phyloP scores from a whole-genome alignment of 2,113 vertebrate species.

The Ornithorhynchus anatinus region DNA sequence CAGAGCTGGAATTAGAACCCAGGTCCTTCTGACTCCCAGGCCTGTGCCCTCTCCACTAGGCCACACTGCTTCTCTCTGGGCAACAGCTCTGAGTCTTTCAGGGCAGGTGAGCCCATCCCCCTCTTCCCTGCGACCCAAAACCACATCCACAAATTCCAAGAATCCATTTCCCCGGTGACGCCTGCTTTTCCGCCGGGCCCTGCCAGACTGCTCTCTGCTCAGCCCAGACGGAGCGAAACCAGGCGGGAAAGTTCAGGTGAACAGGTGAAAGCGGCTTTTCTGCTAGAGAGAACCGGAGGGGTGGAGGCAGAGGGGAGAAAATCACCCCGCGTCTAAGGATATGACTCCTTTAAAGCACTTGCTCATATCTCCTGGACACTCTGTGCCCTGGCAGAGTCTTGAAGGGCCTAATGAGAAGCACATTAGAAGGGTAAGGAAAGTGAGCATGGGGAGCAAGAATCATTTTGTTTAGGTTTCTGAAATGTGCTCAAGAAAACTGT shows the following conservation, averaged over 20 bases:
- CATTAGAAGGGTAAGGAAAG: conserved; percentile 12
- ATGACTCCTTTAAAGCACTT: accelerated
- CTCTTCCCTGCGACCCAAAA: neutral
- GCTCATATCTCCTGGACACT: neutral
- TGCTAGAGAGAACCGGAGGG: accelerated
- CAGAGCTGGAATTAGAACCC: too few species aligned
- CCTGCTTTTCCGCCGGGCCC: neutral
- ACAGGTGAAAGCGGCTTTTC: neutral
- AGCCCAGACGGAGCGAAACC: neutral
- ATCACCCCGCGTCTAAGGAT: neutral
- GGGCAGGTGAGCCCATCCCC: neutral
- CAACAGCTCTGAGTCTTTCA: accelerated
- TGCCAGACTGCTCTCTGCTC: neutral
- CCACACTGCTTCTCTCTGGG: accelerated
- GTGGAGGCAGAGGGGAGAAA: neutral
- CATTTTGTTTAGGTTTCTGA: conserved; percentile 38
- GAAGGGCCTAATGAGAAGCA: conserved; percentile 9
- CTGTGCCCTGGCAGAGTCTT: neutral
- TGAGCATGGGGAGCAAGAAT: conserved; percentile 26
- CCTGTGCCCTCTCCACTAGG: too few species aligned
- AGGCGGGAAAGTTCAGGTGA: accelerated
- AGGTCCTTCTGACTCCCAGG: too few species aligned
- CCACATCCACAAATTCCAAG: neutral
- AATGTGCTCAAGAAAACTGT: conserved; percentile 31
- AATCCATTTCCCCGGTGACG: conserved; percentile 29